Conservation (phyloP, 1,140 invertebrate genomes). For the Drosophila yakuba region DNA sequence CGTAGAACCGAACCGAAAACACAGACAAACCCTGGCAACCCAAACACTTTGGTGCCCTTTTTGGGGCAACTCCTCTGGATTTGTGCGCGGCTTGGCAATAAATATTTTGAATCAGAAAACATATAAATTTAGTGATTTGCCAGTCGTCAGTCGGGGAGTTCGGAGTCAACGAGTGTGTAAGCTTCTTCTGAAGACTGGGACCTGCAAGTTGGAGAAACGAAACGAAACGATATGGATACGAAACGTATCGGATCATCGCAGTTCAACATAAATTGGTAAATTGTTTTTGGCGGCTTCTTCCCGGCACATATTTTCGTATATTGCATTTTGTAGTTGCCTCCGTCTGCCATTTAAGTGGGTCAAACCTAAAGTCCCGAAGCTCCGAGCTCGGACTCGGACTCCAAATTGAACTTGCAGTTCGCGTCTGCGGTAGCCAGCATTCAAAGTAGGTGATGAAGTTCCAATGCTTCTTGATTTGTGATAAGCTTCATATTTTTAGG, state of each 20-base stretch:
- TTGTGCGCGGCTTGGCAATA: conserved; percentile 78
- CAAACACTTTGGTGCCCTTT: conserved; percentile 76
- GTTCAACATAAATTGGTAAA: conserved; percentile 84
- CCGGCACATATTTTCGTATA: conserved; percentile 72
- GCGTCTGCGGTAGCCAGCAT: conserved; percentile 76
- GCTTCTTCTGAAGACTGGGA: conserved; percentile 26
- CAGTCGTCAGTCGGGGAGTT: conserved; percentile 50
- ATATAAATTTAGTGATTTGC: conserved; percentile 85
- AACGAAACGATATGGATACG: conserved; percentile 19
- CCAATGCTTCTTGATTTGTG: conserved; percentile 81
- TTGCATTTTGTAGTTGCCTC: conserved; percentile 69
- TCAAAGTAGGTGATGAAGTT: conserved; percentile 84
- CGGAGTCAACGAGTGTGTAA: conserved; percentile 46
- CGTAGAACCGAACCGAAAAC: conserved; percentile 1
- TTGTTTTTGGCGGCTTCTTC: conserved; percentile 82
- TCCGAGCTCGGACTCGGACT: background rate
- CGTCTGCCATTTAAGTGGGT: conserved; percentile 39
- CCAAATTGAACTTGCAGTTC: conserved; percentile 8
- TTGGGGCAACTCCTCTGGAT: conserved; percentile 62
- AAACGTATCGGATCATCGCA: conserved; percentile 38
- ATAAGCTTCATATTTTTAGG: conserved; percentile 84
- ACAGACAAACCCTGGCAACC: conserved; percentile 7
- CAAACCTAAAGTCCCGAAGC: conserved; percentile 32
- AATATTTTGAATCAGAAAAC: conserved; percentile 85
- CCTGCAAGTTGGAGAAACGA: conserved; percentile 16